Percentiles rank a stretch among this genome's conserved stretches.
Evolutionary conservation across 2,797 vertebrate genomes (phyloP).

Genomic region (Myiothlypis coronata): DNA sequence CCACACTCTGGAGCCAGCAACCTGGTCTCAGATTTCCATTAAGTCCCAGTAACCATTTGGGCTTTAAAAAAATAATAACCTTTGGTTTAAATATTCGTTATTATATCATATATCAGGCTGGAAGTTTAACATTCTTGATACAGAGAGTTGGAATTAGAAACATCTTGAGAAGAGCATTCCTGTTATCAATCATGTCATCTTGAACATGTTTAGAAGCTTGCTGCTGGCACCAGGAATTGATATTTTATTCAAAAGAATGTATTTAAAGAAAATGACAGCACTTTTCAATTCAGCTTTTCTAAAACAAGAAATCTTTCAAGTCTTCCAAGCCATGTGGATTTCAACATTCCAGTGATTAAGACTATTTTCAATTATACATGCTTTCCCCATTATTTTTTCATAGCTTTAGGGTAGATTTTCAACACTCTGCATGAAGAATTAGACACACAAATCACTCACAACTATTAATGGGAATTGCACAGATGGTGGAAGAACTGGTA

Average conservation of each 20-base stretch:
- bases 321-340: conserved; percentile 36
- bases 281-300: conserved; percentile 69
- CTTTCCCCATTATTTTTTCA: conserved; percentile 61
- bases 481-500: conserved; percentile 19
- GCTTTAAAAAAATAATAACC: conserved; percentile 46
- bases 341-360: conserved; percentile 51
- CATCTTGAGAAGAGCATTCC: conserved; percentile 72
- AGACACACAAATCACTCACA: conserved; percentile 58
- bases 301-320: conserved; percentile 68
- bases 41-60: conserved; percentile 21
- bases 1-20: conserved; percentile 16
- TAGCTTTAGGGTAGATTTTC: conserved; percentile 61
- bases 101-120: conserved; percentile 55
- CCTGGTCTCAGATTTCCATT: conserved; percentile 32
- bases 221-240: conserved; percentile 71
- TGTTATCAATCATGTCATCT: conserved; percentile 76
- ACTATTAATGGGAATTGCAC: conserved; percentile 57
- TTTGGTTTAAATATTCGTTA: conserved; percentile 37
- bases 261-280: conserved; percentile 75
- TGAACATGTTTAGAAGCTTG: conserved; percentile 73
- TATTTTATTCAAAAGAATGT: conserved; percentile 78
- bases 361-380: conserved; percentile 62
- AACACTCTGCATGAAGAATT: conserved; percentile 52
- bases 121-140: conserved; percentile 64
- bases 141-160: conserved; percentile 71